These are phyloP conservation scores for Torymus tubicola DNA, from an alignment of 2,888 invertebrate genomes.

Conservation along the genomic window DNA sequence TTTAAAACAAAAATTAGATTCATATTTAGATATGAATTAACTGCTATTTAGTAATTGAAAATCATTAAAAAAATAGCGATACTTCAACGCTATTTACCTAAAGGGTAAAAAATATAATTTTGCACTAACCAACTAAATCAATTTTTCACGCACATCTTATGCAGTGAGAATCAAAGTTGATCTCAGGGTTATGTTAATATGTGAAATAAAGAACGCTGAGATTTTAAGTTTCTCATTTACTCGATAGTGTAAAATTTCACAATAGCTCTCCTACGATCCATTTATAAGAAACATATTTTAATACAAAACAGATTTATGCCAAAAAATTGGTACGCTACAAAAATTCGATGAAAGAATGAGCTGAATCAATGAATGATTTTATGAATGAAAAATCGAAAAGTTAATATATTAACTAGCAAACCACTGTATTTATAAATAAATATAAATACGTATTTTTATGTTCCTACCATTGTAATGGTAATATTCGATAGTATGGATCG, in stretches of 20 bases:
- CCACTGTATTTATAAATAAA: not conserved
- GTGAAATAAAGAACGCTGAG: slow-evolving; percentile 22
- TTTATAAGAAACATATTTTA: not conserved
- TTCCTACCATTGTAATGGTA: slow-evolving; percentile 22
- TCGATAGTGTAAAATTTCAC: slow-evolving; percentile 13
- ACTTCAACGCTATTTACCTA: slow-evolving; percentile 11
- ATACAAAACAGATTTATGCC: too few relatives aligned
- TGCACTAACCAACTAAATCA: slow-evolving; percentile 40
- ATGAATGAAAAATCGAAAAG: not conserved
- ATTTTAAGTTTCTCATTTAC: slow-evolving; percentile 25
- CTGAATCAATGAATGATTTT: not conserved
- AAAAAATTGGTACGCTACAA: too few relatives aligned
- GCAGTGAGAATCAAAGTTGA: slow-evolving; percentile 40
- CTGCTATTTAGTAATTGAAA: not conserved
- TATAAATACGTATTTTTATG: slow-evolving; percentile 24
- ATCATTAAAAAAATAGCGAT: not conserved
- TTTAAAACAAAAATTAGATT: not conserved
- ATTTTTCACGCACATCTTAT: slow-evolving; percentile 30
- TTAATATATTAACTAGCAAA: not conserved
- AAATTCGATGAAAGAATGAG: too few relatives aligned
- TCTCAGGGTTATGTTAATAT: slow-evolving; percentile 40
- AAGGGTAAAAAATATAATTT: slow-evolving; percentile 2
- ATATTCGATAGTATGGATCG: slow-evolving; percentile 4
- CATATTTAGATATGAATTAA: not conserved
- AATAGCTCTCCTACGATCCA: slow-evolving; percentile 11